Conservation (phyloP, 64 coral and sea anemone species). For the Stichodactyla mertensii region DNA sequence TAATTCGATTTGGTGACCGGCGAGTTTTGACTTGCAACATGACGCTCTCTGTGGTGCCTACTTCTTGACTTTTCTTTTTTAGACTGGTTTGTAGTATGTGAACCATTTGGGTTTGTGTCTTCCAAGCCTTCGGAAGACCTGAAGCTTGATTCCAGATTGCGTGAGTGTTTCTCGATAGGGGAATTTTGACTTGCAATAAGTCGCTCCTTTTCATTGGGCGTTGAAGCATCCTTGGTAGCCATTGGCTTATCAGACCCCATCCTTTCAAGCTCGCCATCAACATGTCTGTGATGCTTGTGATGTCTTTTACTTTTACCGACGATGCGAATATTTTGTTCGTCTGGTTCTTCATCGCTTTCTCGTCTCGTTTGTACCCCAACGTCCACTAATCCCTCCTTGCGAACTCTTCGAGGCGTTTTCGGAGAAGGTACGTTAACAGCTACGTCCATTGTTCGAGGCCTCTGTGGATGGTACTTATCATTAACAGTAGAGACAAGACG, state of each 20-base stretch:
- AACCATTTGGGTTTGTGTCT: background rate
- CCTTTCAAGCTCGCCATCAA: background rate
- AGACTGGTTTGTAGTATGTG: background rate
- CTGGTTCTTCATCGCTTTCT: background rate
- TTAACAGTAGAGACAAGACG: background rate
- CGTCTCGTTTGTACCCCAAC: conserved; percentile 16
- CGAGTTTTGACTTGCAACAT: conserved; percentile 23
- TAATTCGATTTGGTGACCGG: background rate
- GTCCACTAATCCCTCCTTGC: background rate
- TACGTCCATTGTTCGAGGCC: conserved; percentile 22
- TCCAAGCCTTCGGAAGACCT: background rate
- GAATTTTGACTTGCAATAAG: conserved; percentile 52
- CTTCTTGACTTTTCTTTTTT: conserved; percentile 4
- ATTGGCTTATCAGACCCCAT: background rate
- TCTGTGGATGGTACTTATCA: background rate
- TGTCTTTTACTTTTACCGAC: background rate
- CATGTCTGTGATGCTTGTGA: background rate
- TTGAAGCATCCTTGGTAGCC: background rate
- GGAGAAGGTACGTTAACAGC: conserved; percentile 54
- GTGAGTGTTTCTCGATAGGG: background rate
- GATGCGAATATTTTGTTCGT: background rate
- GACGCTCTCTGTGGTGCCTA: background rate
- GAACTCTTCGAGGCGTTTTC: background rate
- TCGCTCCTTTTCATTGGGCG: conserved; percentile 26
- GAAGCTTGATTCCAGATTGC: background rate